Percentiles rank a stretch among this genome's conserved stretches.
Evolutionary conservation across 1,140 invertebrate genomes (phyloP).

Genomic region (Lepidostoma basale): DNA sequence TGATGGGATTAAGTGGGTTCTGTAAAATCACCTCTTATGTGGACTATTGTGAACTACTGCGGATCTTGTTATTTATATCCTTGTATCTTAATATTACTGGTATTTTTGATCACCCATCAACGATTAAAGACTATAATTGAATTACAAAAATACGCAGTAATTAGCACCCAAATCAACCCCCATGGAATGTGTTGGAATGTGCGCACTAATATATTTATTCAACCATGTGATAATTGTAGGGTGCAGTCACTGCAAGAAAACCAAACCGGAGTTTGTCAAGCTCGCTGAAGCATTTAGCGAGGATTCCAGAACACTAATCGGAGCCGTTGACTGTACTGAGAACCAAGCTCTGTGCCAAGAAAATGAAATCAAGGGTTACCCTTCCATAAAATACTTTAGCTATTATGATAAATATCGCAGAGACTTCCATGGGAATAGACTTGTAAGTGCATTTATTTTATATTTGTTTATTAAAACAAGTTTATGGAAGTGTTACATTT

Average conservation of each 20-base stretch:
- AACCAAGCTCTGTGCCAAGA: constrained; percentile 68
- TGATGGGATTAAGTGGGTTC: too few relatives aligned
- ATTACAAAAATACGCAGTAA: too few relatives aligned
- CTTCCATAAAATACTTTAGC: constrained; percentile 86
- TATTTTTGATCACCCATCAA: too few relatives aligned
- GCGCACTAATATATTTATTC: too few relatives aligned
- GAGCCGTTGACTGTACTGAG: constrained; percentile 83
- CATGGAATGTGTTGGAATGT: too few relatives aligned
- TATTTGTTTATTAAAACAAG: background rate
- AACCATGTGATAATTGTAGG: too few relatives aligned
- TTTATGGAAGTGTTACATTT: background rate
- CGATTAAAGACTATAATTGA: too few relatives aligned
- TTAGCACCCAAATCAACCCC: too few relatives aligned
- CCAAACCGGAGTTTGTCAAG: constrained; percentile 82
- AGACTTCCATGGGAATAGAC: constrained; percentile 76
- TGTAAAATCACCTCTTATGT: too few relatives aligned
- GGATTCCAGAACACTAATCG: constrained; percentile 76
- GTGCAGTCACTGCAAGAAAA: constrained; percentile 90
- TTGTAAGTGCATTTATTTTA: constrained; percentile 58
- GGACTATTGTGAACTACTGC: too few relatives aligned
- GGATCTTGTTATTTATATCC: too few relatives aligned
- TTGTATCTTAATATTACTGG: too few relatives aligned
- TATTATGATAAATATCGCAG: constrained; percentile 75
- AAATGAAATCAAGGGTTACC: constrained; percentile 82
- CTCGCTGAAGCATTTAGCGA: constrained; percentile 78